Evolutionary conservation across 2,113 vertebrate genomes (phyloP).

Genomic region (Uropsilus gracilis): DNA sequence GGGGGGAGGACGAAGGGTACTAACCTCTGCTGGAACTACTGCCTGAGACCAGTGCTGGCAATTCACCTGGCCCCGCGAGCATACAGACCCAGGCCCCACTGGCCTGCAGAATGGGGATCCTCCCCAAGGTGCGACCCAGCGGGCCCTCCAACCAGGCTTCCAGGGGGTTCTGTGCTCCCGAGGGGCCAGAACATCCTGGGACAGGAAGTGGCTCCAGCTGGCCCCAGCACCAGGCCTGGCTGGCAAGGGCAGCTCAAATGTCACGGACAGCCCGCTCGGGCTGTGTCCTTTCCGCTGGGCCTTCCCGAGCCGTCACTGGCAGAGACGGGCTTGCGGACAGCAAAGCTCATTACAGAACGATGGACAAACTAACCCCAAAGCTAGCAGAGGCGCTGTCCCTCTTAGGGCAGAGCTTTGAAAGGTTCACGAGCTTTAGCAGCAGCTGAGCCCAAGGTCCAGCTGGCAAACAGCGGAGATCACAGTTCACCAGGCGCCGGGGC

Average conservation of each 20-base stretch:
- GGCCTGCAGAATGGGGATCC: background rate
- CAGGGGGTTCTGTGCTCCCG: background rate
- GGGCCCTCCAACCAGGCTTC: background rate
- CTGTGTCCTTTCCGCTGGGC: background rate
- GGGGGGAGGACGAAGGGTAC: too few species aligned
- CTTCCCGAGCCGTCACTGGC: background rate
- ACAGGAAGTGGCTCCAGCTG: background rate
- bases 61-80: background rate
- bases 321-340: background rate
- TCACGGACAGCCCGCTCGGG: background rate
- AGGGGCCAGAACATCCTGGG: rapidly evolving
- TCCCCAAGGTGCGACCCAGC: background rate
- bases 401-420: background rate
- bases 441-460: background rate
- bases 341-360: background rate
- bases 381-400: background rate
- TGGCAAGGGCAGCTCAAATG: background rate
- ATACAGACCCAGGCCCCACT: background rate
- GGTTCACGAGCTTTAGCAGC: too few species aligned
- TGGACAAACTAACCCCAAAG: background rate
- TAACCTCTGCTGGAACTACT: background rate
- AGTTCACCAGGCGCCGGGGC: background rate
- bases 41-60: background rate
- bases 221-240: background rate
- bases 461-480: background rate